phyloP scores from a whole-genome alignment of 2,797 vertebrate species.

The Xiphorhynchus erythropygius region DNA sequence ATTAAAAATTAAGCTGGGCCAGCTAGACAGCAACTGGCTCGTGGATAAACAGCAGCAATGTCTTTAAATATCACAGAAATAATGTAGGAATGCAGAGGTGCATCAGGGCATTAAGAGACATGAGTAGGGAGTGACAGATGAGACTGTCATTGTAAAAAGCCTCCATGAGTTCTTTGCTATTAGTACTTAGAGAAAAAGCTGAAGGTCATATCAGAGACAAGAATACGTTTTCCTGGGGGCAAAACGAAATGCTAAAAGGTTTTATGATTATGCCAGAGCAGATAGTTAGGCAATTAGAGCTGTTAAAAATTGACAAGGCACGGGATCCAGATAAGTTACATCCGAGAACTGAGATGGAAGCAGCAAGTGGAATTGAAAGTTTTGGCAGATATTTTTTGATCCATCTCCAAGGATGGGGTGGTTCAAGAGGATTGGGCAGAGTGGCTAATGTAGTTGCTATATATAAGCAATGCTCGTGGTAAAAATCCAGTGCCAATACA shows the following conservation, averaged over 20 bases:
- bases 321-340: constrained; percentile 10
- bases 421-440: not conserved
- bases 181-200: not conserved
- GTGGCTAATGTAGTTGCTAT: not conserved
- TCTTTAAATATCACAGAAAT: not conserved
- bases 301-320: constrained; percentile 38
- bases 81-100: not conserved
- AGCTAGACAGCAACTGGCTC: not conserved
- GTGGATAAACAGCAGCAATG: not conserved
- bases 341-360: not conserved
- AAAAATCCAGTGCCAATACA: not conserved
- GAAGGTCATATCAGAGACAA: constrained; percentile 30
- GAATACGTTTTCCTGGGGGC: constrained; percentile 33
- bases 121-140: not conserved
- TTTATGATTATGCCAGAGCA: constrained; percentile 35
- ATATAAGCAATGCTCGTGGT: not conserved
- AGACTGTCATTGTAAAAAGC: not conserved
- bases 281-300: constrained; percentile 46
- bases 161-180: not conserved
- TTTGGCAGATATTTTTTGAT: not conserved
- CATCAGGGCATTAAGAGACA: not conserved
- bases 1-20: not conserved
- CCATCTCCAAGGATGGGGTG: not conserved
- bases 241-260: constrained; percentile 11
- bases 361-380: not conserved